Conservation (phyloP, 2,797 vertebrate genomes). For the Catharus ustulatus region DNA sequence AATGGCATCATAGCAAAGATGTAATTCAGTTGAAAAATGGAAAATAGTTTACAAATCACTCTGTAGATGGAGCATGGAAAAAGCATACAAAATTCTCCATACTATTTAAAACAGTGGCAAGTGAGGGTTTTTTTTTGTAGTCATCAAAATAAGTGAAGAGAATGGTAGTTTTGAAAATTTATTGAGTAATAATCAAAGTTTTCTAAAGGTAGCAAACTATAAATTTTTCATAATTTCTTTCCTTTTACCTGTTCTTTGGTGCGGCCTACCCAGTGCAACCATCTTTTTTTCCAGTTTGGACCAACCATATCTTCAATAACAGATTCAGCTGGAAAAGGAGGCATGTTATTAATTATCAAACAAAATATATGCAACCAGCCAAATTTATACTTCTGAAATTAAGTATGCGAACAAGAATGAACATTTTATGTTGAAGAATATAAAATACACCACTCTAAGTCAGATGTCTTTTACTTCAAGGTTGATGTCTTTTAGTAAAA, state of each 20-base stretch:
- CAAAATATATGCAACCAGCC: not conserved
- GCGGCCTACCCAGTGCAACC: conserved; percentile 90
- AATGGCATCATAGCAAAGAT: not conserved
- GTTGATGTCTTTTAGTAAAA: not conserved
- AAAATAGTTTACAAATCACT: not conserved
- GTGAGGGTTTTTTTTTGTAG: not conserved
- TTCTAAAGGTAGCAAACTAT: not conserved
- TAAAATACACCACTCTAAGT: not conserved
- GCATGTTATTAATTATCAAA: not conserved
- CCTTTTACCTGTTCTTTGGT: conserved; percentile 90
- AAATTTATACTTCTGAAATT: not conserved
- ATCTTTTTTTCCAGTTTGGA: conserved; percentile 94
- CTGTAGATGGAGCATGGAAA: not conserved
- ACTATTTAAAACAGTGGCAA: not conserved
- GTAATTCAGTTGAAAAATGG: not conserved
- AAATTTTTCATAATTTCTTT: not conserved
- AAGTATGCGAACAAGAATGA: not conserved
- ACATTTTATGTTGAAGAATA: not conserved
- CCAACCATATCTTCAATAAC: conserved; percentile 96
- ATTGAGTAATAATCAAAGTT: not conserved
- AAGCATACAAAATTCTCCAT: not conserved
- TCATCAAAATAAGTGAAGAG: not conserved
- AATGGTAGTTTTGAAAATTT: not conserved
- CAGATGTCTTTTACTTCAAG: not conserved
- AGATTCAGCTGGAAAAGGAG: conserved; percentile 84